Conservation (phyloP, 2,113 vertebrate genomes). For the Grantiella picta region DNA sequence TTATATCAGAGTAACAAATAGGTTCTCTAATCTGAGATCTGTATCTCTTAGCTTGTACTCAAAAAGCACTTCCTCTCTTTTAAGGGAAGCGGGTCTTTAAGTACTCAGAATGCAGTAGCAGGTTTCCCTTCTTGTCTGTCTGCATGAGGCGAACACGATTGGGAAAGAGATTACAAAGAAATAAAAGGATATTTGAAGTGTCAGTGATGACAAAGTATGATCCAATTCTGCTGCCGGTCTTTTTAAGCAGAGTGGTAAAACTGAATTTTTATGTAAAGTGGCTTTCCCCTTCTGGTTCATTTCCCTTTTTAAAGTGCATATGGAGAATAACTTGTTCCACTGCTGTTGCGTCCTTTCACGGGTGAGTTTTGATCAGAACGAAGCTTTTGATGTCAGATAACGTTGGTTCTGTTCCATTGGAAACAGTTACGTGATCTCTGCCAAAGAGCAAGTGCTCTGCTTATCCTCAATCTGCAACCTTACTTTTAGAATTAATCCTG, state of each 20-base stretch:
- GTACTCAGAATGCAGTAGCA: conserved; percentile 10
- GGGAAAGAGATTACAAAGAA: conserved; percentile 59
- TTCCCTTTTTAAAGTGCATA: conserved; percentile 3
- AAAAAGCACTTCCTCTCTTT: conserved; percentile 31
- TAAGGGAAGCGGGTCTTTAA: neutral
- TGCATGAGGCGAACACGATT: conserved; percentile 4
- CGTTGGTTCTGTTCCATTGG: neutral
- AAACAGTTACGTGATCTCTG: neutral
- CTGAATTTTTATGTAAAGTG: conserved; percentile 59
- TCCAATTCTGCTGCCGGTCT: conserved; percentile 38
- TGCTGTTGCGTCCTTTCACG: neutral
- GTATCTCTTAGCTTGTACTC: neutral
- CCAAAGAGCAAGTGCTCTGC: neutral
- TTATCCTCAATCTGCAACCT: neutral
- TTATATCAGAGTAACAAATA: neutral
- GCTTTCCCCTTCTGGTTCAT: conserved; percentile 8
- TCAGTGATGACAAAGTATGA: conserved; percentile 62
- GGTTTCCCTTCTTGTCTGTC: conserved; percentile 29
- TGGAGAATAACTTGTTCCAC: conserved; percentile 38
- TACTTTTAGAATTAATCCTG: neutral
- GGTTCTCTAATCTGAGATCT: neutral
- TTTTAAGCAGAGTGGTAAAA: conserved; percentile 7
- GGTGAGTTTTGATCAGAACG: neutral
- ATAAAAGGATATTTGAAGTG: conserved; percentile 72
- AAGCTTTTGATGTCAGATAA: neutral